phyloP scores from a whole-genome alignment of 2,797 vertebrate genomes.

The Forpus xanthops region DNA sequence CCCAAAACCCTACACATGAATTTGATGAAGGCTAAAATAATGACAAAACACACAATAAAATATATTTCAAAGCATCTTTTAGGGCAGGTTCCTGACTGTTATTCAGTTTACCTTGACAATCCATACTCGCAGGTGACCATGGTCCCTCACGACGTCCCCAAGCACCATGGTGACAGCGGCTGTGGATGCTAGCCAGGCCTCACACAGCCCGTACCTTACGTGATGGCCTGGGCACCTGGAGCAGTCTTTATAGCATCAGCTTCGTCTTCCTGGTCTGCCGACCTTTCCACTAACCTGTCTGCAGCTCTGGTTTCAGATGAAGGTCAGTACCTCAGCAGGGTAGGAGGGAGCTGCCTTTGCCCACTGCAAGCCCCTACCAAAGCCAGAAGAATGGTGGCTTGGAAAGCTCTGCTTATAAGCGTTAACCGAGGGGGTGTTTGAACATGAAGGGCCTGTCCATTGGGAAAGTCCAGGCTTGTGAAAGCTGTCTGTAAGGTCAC shows the following conservation, averaged over 20 bases:
- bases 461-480: background rate
- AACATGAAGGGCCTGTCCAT: accelerated
- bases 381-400: background rate
- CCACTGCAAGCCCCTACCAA: background rate
- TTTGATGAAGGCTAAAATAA: background rate
- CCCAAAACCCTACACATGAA: accelerated
- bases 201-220: accelerated
- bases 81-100: accelerated
- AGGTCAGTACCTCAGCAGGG: background rate
- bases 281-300: background rate
- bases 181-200: accelerated
- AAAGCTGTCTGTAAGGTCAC: background rate
- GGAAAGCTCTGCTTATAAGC: background rate
- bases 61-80: too few relatives aligned
- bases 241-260: background rate
- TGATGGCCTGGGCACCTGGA: accelerated
- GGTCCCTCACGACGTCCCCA: background rate
- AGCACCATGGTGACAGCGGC: background rate
- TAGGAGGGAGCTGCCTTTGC: background rate
- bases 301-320: background rate
- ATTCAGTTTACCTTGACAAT: background rate
- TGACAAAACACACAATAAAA: accelerated
- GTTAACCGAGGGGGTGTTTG: background rate
- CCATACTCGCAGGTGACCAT: accelerated
- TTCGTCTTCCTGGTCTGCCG: background rate